These are phyloP conservation scores for Neuroterus valhalla DNA, from an alignment of 1,140 invertebrate species.

Conservation along the genomic window DNA sequence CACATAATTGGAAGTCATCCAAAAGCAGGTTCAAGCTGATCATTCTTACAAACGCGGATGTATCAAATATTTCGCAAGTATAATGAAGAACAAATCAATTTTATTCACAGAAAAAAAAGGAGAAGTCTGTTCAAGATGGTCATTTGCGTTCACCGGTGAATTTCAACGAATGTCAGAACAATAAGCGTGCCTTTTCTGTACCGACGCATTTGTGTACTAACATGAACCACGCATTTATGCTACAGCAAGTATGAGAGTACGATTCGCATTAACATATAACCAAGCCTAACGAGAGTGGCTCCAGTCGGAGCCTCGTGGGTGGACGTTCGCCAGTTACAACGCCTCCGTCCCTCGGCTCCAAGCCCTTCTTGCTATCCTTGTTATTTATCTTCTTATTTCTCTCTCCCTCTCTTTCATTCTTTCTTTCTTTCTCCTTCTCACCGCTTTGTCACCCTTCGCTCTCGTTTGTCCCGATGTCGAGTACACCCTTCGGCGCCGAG, in stretches of 20 bases:
- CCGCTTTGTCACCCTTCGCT: conserved; percentile 54
- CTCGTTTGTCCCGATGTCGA: conserved; percentile 54
- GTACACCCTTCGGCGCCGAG: conserved; percentile 49
- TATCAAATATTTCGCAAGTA: too few species aligned
- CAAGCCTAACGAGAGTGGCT: conserved; percentile 62
- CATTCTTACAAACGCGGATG: too few species aligned
- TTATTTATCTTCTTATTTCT: conserved; percentile 46
- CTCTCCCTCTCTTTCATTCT: conserved; percentile 35
- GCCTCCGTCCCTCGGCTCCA: conserved; percentile 44
- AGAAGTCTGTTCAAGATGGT: neutral
- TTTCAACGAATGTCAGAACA: conserved; percentile 28
- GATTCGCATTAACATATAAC: conserved; percentile 66
- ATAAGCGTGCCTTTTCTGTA: conserved; percentile 20
- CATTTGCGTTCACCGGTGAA: conserved; percentile 26
- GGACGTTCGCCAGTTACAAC: conserved; percentile 46
- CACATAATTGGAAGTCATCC: too few species aligned
- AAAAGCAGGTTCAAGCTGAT: too few species aligned
- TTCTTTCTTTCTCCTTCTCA: conserved; percentile 32
- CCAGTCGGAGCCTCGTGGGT: conserved; percentile 52
- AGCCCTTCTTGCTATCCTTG: conserved; percentile 45
- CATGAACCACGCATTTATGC: conserved; percentile 57
- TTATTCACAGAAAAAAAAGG: neutral
- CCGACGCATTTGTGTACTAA: conserved; percentile 43
- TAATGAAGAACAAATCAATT: too few species aligned
- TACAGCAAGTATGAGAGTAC: conserved; percentile 50